A percentile compares a stretch with the other conserved stretches of the same genome.
Conservation (phyloP, 30 jellyfish, hydroid and myxozoan species). For the Sanderia malayensis region DNA sequence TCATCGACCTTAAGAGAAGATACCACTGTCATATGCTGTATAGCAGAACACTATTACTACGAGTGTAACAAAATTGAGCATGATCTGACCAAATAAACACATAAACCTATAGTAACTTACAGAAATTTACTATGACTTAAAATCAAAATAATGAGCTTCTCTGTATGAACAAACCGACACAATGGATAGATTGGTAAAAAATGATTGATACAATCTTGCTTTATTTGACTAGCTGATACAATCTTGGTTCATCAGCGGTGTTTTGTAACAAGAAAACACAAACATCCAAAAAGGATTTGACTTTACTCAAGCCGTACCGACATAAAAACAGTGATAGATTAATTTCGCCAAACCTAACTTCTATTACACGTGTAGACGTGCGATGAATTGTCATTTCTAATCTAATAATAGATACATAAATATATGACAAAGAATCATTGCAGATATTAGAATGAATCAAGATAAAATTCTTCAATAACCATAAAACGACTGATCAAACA, state of each 20-base stretch:
- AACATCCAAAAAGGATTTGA: constrained; percentile 65
- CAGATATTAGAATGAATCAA: no score
- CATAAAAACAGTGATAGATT: constrained; percentile 29
- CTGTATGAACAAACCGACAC: no score
- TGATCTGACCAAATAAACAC: neutral
- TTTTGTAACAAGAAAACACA: constrained; percentile 54
- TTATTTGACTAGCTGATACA: no score
- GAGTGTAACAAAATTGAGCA: no score
- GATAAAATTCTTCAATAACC: no score
- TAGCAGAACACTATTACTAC: no score
- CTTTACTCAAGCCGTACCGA: constrained; percentile 39
- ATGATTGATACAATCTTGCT: constrained; percentile 60
- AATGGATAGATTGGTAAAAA: no score
- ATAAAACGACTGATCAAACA: no score
- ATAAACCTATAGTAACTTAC: neutral
- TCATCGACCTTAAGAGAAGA: no score
- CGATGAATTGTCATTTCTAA: neutral
- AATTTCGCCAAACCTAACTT: constrained; percentile 30
- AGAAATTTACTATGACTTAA: neutral
- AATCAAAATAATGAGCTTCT: neutral
- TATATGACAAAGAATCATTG: constrained; percentile 16
- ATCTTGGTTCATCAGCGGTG: no score
- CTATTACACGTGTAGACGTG: constrained; percentile 4
- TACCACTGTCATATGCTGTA: no score
- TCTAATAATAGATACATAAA: constrained; percentile 26